These are phyloP conservation scores for Corythucha ciliata DNA, from an alignment of 2,888 invertebrate genomes.

Conservation along the genomic window DNA sequence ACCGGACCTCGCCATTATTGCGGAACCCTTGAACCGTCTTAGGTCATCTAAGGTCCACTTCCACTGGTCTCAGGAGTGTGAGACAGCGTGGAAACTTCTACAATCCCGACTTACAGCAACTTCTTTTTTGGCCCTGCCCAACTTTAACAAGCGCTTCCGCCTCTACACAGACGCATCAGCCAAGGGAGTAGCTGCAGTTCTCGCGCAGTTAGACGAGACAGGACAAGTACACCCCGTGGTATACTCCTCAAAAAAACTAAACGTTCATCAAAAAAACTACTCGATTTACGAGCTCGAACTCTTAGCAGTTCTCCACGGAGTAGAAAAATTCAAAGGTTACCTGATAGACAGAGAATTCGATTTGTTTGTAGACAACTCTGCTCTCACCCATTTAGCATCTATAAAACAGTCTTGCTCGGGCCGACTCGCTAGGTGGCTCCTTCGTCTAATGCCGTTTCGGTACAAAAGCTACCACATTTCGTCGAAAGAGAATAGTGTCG, in stretches of 20 bases:
- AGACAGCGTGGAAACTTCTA: too few relatives aligned
- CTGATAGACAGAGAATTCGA: constrained; percentile 2
- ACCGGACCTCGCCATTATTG: background rate
- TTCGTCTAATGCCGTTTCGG: constrained; percentile 1
- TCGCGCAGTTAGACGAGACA: constrained; percentile 3
- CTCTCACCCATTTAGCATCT: constrained; percentile 1
- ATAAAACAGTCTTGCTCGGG: constrained; percentile 4
- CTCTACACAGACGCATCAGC: constrained; percentile 7
- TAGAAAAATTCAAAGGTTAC: constrained; percentile 6
- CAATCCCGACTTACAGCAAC: too few relatives aligned
- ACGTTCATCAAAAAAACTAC: constrained; percentile 6
- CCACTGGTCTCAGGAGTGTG: too few relatives aligned
- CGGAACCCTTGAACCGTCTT: background rate
- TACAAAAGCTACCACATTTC: constrained; percentile 1
- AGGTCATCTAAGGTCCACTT: too few relatives aligned
- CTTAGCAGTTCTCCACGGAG: background rate
- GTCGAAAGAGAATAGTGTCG: background rate
- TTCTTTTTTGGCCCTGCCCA: too few relatives aligned
- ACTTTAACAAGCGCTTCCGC: too few relatives aligned
- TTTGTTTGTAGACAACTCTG: constrained; percentile 5
- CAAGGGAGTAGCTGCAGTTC: constrained; percentile 5
- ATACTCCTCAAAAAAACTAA: background rate
- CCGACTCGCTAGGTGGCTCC: constrained; percentile 7
- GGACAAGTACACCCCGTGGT: background rate
- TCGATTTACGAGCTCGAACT: constrained; percentile 10